phyloP scores from a whole-genome alignment of 2,797 vertebrate species.

The Pristis pectinata region DNA sequence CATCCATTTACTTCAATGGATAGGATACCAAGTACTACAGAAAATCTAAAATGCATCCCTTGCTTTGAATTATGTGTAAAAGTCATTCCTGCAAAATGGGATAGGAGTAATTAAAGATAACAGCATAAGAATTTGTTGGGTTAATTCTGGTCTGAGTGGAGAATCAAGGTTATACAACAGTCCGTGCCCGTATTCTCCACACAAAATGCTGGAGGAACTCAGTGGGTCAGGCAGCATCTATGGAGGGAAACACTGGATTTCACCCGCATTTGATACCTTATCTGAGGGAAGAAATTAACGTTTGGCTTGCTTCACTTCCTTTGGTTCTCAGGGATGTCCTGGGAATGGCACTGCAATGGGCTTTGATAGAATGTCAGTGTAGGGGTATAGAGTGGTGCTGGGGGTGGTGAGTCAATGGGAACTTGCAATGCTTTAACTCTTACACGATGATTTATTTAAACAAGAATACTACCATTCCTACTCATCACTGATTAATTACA shows the following conservation, averaged over 20 bases:
- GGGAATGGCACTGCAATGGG: not conserved
- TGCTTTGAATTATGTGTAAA: not conserved
- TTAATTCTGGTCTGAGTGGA: not conserved
- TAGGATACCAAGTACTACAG: not conserved
- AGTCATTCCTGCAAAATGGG: not conserved
- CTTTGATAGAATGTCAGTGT: not conserved
- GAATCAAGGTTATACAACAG: not conserved
- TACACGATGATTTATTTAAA: not conserved
- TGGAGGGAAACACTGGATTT: no score
- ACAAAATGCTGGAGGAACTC: no score
- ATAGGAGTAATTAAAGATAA: not conserved
- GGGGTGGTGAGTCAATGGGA: no score
- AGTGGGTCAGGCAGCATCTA: no score
- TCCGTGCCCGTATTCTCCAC: not conserved
- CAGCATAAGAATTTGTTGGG: no score
- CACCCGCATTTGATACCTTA: not conserved
- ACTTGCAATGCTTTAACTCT: not conserved
- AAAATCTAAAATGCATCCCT: not conserved
- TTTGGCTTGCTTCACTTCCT: not conserved
- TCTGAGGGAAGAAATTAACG: not conserved
- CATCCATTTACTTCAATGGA: not conserved
- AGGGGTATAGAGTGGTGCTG: not conserved
- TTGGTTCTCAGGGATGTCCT: not conserved
- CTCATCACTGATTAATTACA: not conserved
- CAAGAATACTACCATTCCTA: not conserved